Conservation (phyloP, 35 echinoderm and acorn worm species). For the Acanthaster planci region DNA sequence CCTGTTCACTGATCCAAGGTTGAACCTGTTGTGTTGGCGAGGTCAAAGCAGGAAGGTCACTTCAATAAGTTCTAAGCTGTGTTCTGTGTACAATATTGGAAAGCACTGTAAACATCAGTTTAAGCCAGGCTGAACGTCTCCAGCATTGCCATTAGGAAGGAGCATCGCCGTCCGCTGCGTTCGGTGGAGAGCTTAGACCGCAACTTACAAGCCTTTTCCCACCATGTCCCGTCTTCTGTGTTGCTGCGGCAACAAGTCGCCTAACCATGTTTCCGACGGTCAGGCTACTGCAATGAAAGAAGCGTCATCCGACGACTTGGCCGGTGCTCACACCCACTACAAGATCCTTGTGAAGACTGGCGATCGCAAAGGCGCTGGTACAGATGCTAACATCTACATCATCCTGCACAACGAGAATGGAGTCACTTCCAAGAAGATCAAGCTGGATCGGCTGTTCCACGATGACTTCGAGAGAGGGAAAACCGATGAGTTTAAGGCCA, state of each 20-base stretch:
- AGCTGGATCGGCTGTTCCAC: slow-evolving; percentile 42
- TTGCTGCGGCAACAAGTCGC: neutral
- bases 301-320: neutral
- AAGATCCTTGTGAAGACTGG: slow-evolving; percentile 60
- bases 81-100: too few relatives aligned
- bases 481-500: slow-evolving; percentile 42
- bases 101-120: too few relatives aligned
- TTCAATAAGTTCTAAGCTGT: too few relatives aligned
- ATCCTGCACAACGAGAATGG: slow-evolving; percentile 40
- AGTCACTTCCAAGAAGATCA: slow-evolving; percentile 38
- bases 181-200: too few relatives aligned
- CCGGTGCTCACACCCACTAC: slow-evolving; percentile 1
- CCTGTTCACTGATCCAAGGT: too few relatives aligned
- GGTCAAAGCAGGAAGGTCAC: too few relatives aligned
- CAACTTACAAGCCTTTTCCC: too few relatives aligned
- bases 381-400: slow-evolving; percentile 65
- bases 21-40: too few relatives aligned
- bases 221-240: slow-evolving; percentile 12
- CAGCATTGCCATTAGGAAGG: too few relatives aligned
- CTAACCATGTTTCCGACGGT: neutral
- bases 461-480: slow-evolving; percentile 70
- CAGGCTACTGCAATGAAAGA: neutral
- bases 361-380: slow-evolving; percentile 75
- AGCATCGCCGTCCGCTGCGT: too few relatives aligned
- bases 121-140: too few relatives aligned